Percentiles rank a stretch among this genome's conserved stretches.
Conservation (phyloP, 2,888 invertebrate species). For the Tromatobia lineatoria region DNA sequence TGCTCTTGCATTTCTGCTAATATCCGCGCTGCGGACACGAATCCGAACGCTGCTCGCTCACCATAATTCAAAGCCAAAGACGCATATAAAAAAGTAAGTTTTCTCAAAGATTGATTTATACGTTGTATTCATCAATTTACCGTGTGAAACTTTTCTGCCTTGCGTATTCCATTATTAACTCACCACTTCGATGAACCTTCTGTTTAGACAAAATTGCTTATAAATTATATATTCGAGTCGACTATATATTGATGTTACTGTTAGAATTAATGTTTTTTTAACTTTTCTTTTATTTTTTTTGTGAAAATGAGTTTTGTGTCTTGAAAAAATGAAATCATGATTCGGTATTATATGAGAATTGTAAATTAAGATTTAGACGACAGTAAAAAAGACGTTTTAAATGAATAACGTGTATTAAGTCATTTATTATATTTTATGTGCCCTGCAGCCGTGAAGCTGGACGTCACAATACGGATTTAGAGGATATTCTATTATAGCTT, state of each 20-base stretch:
- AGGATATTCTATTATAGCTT: constrained; percentile 3
- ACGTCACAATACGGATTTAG: background rate
- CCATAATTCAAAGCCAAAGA: background rate
- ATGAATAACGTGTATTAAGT: background rate
- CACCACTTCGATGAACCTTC: background rate
- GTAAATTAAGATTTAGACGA: background rate
- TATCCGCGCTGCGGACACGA: background rate
- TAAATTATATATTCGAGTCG: background rate
- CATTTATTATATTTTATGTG: background rate
- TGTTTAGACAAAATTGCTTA: background rate
- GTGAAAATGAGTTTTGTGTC: too few species aligned
- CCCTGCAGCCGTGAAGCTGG: background rate
- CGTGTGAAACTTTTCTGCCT: background rate
- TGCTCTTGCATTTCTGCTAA: background rate
- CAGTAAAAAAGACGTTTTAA: background rate
- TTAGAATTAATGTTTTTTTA: background rate
- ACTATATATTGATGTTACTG: background rate
- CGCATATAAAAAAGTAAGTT: background rate
- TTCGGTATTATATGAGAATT: background rate
- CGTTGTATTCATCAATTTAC: background rate
- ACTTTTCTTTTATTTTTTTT: background rate
- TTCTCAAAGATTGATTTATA: background rate
- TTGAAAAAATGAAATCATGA: background rate
- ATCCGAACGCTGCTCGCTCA: background rate
- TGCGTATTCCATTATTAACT: background rate